Conservation (phyloP, 2,113 vertebrate species). For the Climacteris rufus region DNA sequence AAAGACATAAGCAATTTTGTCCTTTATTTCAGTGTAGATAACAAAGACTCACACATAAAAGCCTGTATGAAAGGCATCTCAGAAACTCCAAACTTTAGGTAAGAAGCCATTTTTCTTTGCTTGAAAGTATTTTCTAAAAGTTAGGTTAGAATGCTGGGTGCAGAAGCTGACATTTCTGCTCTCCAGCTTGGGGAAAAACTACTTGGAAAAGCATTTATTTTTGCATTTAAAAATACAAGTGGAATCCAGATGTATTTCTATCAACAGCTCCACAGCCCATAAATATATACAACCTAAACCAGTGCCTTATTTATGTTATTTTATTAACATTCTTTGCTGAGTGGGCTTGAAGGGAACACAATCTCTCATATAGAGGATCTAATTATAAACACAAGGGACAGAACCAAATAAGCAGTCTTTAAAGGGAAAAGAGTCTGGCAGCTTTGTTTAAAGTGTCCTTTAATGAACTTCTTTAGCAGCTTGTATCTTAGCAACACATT, state of each 20-base stretch:
- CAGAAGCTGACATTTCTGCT: neutral
- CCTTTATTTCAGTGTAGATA: neutral
- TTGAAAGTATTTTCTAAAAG: constrained; percentile 12
- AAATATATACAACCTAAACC: neutral
- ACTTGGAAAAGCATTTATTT: neutral
- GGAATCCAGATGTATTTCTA: neutral
- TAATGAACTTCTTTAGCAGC: constrained; percentile 85
- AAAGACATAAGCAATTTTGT: neutral
- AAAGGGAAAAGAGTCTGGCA: constrained; percentile 69
- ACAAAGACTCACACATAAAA: neutral
- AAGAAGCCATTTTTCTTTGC: neutral
- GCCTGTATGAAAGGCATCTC: neutral
- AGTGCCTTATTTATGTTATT: constrained; percentile 25
- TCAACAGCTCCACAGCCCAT: neutral
- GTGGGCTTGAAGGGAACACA: constrained; percentile 53
- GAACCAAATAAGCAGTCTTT: constrained; percentile 67
- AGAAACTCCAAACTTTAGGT: neutral
- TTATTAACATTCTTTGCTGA: constrained; percentile 65
- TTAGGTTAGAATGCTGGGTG: neutral
- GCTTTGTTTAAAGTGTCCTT: constrained; percentile 77
- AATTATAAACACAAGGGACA: constrained; percentile 73
- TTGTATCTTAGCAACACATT: constrained; percentile 86
- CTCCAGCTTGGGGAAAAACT: neutral
- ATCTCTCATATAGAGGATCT: constrained; percentile 54
- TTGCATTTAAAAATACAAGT: neutral